Evolutionary conservation across 2,797 vertebrate genomes (phyloP), one percentile per base, ranked within the genome.

Genomic region (Paramormyrops hopkinsi): DNA sequence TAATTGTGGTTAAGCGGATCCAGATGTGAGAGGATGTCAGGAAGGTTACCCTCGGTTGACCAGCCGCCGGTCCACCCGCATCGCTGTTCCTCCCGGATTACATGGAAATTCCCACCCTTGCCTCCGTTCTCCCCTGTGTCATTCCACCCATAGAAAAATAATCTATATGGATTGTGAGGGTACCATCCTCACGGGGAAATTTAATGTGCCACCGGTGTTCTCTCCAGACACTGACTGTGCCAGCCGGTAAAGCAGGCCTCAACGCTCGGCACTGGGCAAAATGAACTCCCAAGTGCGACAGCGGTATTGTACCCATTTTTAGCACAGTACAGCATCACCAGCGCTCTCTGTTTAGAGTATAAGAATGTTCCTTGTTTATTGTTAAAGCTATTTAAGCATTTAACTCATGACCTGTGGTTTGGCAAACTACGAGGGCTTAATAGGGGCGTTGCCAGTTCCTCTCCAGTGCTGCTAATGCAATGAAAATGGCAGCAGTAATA

Each of bases 1-100:
- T 91, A 94, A 95, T 92, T 91, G 93, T 25, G 33, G 87, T 86
- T 94, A 92, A 95, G 92, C 73, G 25, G 53, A 91, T 94, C 91
- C 94, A 95, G 93, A 93, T 92, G 91, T 89, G 88, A 90, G 88
- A 89, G 89, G 91, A 25, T 46, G 83, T 87, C 90, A 91, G 86
- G 51, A 41, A 22, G 59, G 79, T 83, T 41, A 41, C 56, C 69
- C 87, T 86, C 3, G 86, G 86, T 17, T 17, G 50, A 89, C 59
- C 37, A n/a, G 37, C 83, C n/a, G 9, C 56, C 59, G 56, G 85
- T 88, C 87, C 33, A 19, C 69, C 44, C 37, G 44, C 82, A 0
- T 19, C 54, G 46, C 83, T 50, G 25, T 69, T 48, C 53, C 89
- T 83, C 88, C 48, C 5, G 56, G 86, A 83, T 62, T 50, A 51